Conservation (phyloP, 2,797 vertebrate genomes). For the Threskiornis aethiopicus region DNA sequence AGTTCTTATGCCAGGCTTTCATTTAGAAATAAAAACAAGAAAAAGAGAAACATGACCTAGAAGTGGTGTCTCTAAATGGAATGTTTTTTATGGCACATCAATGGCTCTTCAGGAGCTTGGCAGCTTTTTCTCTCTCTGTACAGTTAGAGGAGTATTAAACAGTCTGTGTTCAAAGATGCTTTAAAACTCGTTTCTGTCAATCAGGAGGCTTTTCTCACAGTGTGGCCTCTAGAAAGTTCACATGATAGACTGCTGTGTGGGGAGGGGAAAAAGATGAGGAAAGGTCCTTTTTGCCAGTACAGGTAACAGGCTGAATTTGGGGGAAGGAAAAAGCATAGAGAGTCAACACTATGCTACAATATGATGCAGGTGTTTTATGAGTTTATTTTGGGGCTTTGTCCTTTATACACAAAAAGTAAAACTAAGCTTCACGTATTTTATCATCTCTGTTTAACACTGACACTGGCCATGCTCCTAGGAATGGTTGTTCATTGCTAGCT, state of each 20-base stretch:
- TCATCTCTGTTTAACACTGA: neutral
- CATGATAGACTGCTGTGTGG: neutral
- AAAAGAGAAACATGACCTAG: neutral
- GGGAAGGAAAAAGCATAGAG: neutral
- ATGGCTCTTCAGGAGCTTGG: slow-evolving; percentile 23
- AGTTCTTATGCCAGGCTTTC: neutral
- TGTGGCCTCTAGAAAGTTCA: neutral
- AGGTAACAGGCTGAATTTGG: neutral
- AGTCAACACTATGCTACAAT: neutral
- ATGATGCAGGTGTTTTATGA: neutral
- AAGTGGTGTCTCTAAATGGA: neutral
- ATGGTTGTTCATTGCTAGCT: neutral
- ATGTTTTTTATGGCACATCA: slow-evolving; percentile 16
- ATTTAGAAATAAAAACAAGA: slow-evolving; percentile 21
- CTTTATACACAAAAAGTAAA: neutral
- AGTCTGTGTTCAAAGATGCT: slow-evolving; percentile 21
- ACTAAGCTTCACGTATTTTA: neutral
- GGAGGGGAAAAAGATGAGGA: neutral
- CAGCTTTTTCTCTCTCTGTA: neutral
- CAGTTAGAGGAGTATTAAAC: neutral
- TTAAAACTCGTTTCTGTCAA: slow-evolving; percentile 11
- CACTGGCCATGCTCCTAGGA: neutral
- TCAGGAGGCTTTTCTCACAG: neutral
- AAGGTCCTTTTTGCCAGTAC: neutral
- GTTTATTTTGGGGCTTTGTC: neutral